phyloP scores from a whole-genome alignment of 2,113 vertebrate species.

The Phocoena sinus region DNA sequence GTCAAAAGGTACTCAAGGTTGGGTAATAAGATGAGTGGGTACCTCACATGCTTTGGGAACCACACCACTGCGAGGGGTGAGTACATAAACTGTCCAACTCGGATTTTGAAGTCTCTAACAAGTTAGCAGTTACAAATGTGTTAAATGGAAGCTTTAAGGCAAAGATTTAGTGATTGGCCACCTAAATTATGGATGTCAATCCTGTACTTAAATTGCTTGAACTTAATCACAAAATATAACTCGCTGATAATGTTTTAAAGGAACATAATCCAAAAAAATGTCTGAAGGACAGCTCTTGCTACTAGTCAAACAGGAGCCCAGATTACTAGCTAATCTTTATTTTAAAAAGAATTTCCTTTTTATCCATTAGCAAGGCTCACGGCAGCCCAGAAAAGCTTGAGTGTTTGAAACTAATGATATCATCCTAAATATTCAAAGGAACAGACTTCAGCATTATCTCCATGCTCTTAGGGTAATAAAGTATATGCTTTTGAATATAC shows the following conservation, averaged over 20 bases:
- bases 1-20: neutral
- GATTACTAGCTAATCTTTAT: constrained; percentile 12
- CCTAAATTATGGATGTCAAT: neutral
- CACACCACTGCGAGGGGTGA: neutral
- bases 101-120: neutral
- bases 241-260: neutral
- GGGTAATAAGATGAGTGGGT: neutral
- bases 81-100: neutral
- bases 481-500: neutral
- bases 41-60: neutral
- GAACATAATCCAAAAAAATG: neutral
- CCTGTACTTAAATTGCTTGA: neutral
- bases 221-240: neutral
- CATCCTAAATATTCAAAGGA: neutral
- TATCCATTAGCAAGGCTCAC: neutral
- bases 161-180: neutral
- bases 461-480: neutral
- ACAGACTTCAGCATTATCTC: neutral
- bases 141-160: neutral
- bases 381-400: neutral
- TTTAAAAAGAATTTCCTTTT: constrained; percentile 2
- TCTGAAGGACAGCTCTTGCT: neutral
- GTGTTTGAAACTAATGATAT: neutral
- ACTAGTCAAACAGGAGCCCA: neutral
- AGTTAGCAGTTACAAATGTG: neutral